phyloP scores from a whole-genome alignment of 2,113 vertebrate genomes.

The Pristiophorus japonicus region DNA sequence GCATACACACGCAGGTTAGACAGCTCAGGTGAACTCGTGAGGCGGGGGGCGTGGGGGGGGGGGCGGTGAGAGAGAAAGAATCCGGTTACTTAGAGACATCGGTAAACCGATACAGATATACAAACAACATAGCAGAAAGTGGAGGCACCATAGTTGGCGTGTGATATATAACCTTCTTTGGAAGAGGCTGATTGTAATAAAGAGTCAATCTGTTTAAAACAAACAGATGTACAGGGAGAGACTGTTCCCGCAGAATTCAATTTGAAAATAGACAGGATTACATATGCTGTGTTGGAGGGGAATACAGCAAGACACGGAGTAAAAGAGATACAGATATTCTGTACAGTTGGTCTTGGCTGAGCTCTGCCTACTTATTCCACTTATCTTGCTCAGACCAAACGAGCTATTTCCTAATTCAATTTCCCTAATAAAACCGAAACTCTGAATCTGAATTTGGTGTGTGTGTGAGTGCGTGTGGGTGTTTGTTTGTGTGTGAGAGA shows the following conservation, averaged over 20 bases:
- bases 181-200: not conserved
- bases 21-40: not conserved
- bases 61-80: no score
- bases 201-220: constrained; percentile 33
- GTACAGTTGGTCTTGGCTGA: not conserved
- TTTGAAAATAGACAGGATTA: not conserved
- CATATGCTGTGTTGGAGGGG: not conserved
- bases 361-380: not conserved
- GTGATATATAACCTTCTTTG: not conserved
- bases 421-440: not conserved
- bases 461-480: not conserved
- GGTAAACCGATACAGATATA: not conserved
- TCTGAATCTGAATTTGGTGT: not conserved
- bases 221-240: not conserved
- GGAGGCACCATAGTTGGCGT: not conserved
- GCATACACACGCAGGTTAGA: not conserved
- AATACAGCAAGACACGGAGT: not conserved
- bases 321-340: not conserved
- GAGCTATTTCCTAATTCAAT: not conserved
- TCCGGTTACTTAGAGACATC: not conserved
- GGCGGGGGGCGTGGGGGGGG: not conserved
- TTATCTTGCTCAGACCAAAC: not conserved
- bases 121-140: not conserved
- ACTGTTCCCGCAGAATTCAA: not conserved
- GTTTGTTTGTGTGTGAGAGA: not conserved